Base-by-base conservation (phyloP, 2,113 vertebrate genomes). In the Parus major region DNA sequence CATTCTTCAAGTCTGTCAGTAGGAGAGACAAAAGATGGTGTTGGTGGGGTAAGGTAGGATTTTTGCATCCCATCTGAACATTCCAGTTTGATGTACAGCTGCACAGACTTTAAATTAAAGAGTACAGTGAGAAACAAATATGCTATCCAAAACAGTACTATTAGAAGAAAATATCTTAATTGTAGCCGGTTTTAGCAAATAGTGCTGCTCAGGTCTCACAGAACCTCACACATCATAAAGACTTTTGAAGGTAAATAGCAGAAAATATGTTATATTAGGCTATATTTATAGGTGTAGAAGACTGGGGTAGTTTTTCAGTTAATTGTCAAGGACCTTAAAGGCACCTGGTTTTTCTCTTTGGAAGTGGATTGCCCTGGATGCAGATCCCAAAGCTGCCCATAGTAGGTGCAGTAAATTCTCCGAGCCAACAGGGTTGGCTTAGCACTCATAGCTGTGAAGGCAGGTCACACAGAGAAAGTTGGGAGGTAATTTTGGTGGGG, bases 401-500 rank as follows among this genome's bases (percentile, higher is more conserved):
- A 18, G 36, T 11, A 42, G 49, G 10, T 25, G 27, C 0, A 5
- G 28, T 1, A 2, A 15, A 3, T 55, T 24, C n/a, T 77, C 0
- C 0, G 15, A 31, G 35, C n/a, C n/a, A 66, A 9, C 6, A 4
- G 0, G 1, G 24, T 23, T 2, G 0, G 3, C 70, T 79, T 57
- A n/a, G 31, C 53, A 15, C 8, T 13, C 0, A 0, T 10, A 36
- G 23, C 28, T 72, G n/a, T 0, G 0, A 55, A 46, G 36, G 13
- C 29, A 29, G 28, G 23, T 77, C 2, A 0, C 61, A 14, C 15
- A 29, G 41, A 25, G 36, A 33, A 44, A 20, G 10, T 0, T 61
- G 6, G 4, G 28, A 27, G 7, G 3, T 44, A 15, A 35, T 68
- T 91, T 82, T 28, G 2, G 7, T 17, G 56, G 11, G 15, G 7